phyloP scores from a whole-genome alignment of 2,113 vertebrate species.

The Ploceus nigricollis region DNA sequence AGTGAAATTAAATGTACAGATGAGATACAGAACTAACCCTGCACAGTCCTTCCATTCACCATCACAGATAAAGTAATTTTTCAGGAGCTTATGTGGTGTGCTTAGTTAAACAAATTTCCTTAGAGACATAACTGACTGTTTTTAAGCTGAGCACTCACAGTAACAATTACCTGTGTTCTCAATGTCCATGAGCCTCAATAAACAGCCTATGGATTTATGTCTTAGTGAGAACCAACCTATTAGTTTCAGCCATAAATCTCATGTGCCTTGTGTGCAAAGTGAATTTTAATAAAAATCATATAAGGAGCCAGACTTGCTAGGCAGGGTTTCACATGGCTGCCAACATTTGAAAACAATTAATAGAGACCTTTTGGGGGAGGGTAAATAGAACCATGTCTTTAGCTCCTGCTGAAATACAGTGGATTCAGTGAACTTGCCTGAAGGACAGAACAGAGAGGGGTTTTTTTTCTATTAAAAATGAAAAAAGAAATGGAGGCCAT shows the following conservation, averaged over 20 bases:
- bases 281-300: conserved; percentile 81
- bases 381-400: conserved; percentile 51
- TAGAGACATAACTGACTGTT: conserved; percentile 56
- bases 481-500: not conserved
- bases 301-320: conserved; percentile 68
- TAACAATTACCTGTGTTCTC: conserved; percentile 71
- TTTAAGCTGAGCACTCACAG: conserved; percentile 52
- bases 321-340: conserved; percentile 73
- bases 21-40: not conserved
- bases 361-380: conserved; percentile 59
- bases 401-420: conserved; percentile 68
- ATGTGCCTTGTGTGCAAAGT: conserved; percentile 70
- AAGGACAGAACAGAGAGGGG: conserved; percentile 16
- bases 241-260: conserved; percentile 76
- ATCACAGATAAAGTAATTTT: conserved; percentile 15
- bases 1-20: not conserved
- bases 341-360: conserved; percentile 78
- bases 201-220: conserved; percentile 74
- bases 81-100: conserved; percentile 31
- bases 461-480: not conserved
- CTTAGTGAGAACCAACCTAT: conserved; percentile 76
- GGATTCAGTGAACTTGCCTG: conserved; percentile 67
- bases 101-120: conserved; percentile 63
- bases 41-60: not conserved
- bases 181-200: conserved; percentile 65